Base-by-base conservation (phyloP, 2,797 vertebrate genomes). In the Tamandua tetradactyla region DNA sequence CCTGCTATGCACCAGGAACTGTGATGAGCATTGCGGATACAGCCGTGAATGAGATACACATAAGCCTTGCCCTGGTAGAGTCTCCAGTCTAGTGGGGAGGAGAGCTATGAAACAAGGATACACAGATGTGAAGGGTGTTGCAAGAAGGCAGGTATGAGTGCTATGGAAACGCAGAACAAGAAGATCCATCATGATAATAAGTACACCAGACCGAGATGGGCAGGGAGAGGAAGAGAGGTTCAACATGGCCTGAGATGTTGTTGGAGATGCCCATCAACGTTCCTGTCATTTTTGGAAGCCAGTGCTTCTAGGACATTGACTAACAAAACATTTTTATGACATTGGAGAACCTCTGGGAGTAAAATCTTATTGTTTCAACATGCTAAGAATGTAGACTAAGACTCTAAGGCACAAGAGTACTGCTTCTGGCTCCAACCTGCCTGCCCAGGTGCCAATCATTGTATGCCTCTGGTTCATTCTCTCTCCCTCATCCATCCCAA, bases 221-320 rank as follows among this genome's bases (percentile, higher is more conserved):
- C 52, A 62, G 68, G 30, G 59, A 89, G 32, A 80, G 15, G 37
- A 79, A 62, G 30, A 40, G 52, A 69, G 30, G 25, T 3, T 32
- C 13, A 40, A 61, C 22, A 6, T 4, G 40, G 32, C 18, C 68
- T 59, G 42, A 55, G 23, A 49, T 62, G 23, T 91, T 27, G 15
- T 2, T 22, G 37, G 4, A 1, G 35, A 83, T 74, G 23, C 11
- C 47, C 79, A 66, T 47, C 52, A 61, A 68, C 23, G 8, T 40
- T 13, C 22, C 35, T 81, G 25, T 35, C 91, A 47, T 82, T 88
- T 85, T 62, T n/a, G 32, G 49, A 94, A 93, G 86, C 75, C 64
- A 78, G 4, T 30, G 42, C 69, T 64, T 93, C 57, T 59, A 83
- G 89, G 40, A 83, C 27, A 89, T 44, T 62, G 62, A 80, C 13